phyloP scores from a whole-genome alignment of 2,888 invertebrate genomes.

The Artemia sp. region DNA sequence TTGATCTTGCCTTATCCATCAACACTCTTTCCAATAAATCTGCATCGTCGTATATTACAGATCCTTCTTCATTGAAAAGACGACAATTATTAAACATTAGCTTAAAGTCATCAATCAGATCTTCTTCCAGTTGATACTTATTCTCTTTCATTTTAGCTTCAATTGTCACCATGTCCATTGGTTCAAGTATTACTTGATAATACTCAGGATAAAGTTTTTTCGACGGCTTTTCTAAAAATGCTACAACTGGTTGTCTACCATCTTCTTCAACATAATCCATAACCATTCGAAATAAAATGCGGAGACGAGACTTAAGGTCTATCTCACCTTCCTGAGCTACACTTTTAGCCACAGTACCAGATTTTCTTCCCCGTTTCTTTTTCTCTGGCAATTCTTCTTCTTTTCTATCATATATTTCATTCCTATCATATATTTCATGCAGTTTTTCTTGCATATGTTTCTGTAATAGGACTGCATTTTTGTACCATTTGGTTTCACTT shows the following conservation, averaged over 20 bases:
- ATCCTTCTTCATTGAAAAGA: conserved; percentile 89
- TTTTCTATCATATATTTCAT: conserved; percentile 42
- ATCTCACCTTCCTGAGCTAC: conserved; percentile 28
- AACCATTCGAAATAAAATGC: conserved; percentile 56
- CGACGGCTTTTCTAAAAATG: conserved; percentile 92
- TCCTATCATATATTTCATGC: conserved; percentile 40
- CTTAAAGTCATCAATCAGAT: conserved; percentile 46
- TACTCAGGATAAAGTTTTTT: conserved; percentile 87
- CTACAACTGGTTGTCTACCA: conserved; percentile 66
- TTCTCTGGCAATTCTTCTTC: conserved; percentile 30
- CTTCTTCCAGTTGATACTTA: conserved; percentile 36
- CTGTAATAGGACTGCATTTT: conserved; percentile 65
- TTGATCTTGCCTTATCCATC: conserved; percentile 59
- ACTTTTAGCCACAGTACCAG: conserved; percentile 22
- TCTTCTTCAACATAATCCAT: conserved; percentile 45
- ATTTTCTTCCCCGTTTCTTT: conserved; percentile 18
- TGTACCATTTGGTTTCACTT: conserved; percentile 59
- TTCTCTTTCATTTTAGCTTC: conserved; percentile 66
- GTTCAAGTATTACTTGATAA: conserved; percentile 78
- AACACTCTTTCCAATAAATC: conserved; percentile 67
- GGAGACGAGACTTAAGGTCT: conserved; percentile 54
- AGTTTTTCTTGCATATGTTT: conserved; percentile 66
- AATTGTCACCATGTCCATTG: conserved; percentile 86
- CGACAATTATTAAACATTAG: conserved; percentile 97
- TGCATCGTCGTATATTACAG: conserved; percentile 86